These are phyloP conservation scores for Callionymus lyra DNA, from an alignment of 2,113 vertebrate genomes.

Conservation along the genomic window DNA sequence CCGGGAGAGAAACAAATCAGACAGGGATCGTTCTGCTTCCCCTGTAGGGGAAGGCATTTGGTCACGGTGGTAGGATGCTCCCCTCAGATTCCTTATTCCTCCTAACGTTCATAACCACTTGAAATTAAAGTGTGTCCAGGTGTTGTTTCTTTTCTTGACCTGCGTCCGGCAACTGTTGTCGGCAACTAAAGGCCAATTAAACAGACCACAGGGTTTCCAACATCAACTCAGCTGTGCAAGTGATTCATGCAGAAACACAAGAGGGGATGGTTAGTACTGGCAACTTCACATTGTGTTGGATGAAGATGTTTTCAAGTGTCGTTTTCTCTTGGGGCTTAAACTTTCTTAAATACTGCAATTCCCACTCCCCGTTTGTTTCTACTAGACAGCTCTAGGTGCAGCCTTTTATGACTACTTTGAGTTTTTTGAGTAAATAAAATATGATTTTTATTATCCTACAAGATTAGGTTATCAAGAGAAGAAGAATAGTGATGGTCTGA, in stretches of 20 bases:
- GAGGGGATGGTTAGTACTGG: constrained; percentile 13
- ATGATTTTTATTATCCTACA: no score
- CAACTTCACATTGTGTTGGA: background rate
- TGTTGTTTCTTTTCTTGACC: no score
- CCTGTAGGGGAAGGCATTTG: background rate
- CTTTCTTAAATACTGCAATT: no score
- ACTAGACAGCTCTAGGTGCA: no score
- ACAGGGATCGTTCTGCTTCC: constrained; percentile 14
- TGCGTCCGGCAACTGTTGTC: constrained; percentile 12
- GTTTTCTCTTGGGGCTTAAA: no score
- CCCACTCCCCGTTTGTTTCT: no score
- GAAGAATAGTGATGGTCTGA: no score
- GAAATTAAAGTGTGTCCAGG: no score
- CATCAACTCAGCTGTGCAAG: constrained; percentile 30
- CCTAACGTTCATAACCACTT: constrained; percentile 9
- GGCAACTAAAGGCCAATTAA: constrained; percentile 30
- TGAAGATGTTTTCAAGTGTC: no score
- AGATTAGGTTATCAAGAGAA: no score
- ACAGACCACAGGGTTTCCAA: constrained; percentile 16
- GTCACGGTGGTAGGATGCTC: constrained; percentile 1
- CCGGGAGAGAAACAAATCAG: constrained; percentile 10
- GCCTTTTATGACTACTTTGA: no score
- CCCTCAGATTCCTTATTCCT: background rate
- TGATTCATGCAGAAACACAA: constrained; percentile 10
- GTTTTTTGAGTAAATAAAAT: no score